Evolutionary conservation across 1,140 invertebrate genomes (phyloP).

Genomic region (Hydropsyche tenuis): DNA sequence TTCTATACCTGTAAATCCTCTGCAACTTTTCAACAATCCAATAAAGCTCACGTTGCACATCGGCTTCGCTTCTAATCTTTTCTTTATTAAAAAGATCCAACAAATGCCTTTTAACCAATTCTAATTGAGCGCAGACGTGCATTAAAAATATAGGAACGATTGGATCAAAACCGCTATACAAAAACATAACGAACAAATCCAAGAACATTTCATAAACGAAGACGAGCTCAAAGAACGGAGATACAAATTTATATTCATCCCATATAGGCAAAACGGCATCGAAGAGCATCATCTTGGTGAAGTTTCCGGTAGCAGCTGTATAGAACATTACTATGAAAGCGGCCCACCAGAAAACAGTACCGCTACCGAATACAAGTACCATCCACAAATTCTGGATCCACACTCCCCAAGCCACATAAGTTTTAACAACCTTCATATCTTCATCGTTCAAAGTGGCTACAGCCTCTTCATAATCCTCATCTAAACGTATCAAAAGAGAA

Average conservation of each 20-base stretch:
- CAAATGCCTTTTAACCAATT: slow-evolving; percentile 38
- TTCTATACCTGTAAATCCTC: slow-evolving; percentile 38
- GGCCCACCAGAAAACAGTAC: slow-evolving; percentile 15
- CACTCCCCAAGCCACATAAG: slow-evolving; percentile 15
- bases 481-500: slow-evolving; percentile 29
- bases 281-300: slow-evolving; percentile 39
- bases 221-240: slow-evolving; percentile 35
- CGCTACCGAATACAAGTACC: background rate
- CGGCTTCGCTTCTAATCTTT: background rate
- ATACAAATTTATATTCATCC: slow-evolving; percentile 35
- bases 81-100: slow-evolving; percentile 2
- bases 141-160: slow-evolving; percentile 34
- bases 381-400: slow-evolving; percentile 35
- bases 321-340: slow-evolving; percentile 31
- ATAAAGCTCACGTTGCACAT: background rate
- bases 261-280: slow-evolving; percentile 27
- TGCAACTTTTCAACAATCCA: slow-evolving; percentile 37
- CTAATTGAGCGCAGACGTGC: slow-evolving; percentile 43
- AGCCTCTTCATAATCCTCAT: slow-evolving; percentile 37
- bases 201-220: slow-evolving; percentile 33
- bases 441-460: slow-evolving; percentile 12
- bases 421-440: slow-evolving; percentile 29
- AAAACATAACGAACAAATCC: background rate
- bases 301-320: slow-evolving; percentile 1
- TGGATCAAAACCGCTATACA: slow-evolving; percentile 39